These are phyloP conservation scores for Papilio glaucus DNA, from an alignment of 1,140 invertebrate species.

Conservation along the genomic window DNA sequence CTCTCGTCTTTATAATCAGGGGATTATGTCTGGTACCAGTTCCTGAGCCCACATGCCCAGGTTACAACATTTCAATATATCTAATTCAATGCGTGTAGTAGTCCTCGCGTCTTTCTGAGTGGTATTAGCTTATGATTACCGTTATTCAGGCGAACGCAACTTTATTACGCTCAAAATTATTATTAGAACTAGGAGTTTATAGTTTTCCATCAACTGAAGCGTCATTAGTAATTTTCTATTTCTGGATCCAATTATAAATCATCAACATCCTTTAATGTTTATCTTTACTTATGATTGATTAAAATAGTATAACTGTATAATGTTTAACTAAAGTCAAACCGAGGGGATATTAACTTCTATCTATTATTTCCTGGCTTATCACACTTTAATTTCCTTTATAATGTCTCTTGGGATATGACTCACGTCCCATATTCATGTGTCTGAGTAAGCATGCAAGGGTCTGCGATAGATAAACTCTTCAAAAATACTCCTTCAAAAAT, in stretches of 20 bases:
- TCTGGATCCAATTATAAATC: conserved; percentile 23
- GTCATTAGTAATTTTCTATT: conserved; percentile 29
- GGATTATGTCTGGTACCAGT: conserved; percentile 65
- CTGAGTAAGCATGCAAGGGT: no score
- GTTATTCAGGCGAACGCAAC: conserved; percentile 18
- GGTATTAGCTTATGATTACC: conserved; percentile 10
- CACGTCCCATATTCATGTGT: no score
- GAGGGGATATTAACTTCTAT: no score
- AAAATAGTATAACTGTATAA: background rate
- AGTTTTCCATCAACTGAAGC: conserved; percentile 26
- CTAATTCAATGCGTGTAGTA: conserved; percentile 25
- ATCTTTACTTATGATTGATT: background rate
- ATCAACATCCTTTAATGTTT: conserved; percentile 1
- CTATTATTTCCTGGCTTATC: background rate
- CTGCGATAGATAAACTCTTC: no score
- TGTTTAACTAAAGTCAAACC: background rate
- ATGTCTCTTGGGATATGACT: background rate
- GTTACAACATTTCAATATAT: conserved; percentile 33
- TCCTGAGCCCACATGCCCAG: conserved; percentile 44
- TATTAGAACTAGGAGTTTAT: conserved; percentile 30
- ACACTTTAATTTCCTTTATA: no score
- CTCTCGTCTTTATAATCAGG: conserved; percentile 65
- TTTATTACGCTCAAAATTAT: conserved; percentile 26
- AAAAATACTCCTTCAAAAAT: no score
- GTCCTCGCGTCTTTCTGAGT: conserved; percentile 8